Evolutionary conservation across 1,140 invertebrate species (phyloP).

Genomic region (Heliconius congener): DNA sequence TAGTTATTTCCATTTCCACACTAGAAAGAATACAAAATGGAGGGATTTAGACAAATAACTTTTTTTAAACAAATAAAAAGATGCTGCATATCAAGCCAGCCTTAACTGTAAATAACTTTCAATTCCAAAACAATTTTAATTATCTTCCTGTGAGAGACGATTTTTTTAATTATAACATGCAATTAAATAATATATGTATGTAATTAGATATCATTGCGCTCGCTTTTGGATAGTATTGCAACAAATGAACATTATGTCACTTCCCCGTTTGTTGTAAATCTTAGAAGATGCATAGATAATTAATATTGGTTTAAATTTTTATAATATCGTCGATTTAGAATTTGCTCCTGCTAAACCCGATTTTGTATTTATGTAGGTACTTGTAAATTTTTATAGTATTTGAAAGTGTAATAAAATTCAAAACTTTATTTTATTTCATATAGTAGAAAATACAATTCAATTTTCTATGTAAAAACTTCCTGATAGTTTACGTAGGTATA

Average conservation of each 20-base stretch:
- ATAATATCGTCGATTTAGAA: too few species aligned
- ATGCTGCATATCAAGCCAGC: neutral
- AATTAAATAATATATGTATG: constrained; percentile 13
- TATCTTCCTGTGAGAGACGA: constrained; percentile 9
- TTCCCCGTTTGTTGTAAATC: neutral
- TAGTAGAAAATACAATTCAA: too few species aligned
- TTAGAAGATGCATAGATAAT: neutral
- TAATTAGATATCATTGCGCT: constrained; percentile 24
- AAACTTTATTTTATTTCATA: too few species aligned
- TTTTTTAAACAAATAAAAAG: neutral
- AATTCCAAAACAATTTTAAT: constrained; percentile 18
- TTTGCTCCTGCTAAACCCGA: too few species aligned
- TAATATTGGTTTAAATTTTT: neutral
- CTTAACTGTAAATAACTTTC: neutral
- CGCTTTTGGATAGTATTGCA: constrained; percentile 19
- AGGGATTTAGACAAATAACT: neutral
- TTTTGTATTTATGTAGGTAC: too few species aligned
- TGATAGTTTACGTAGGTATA: too few species aligned
- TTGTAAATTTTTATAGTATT: too few species aligned
- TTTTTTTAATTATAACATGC: constrained; percentile 14
- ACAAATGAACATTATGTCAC: constrained; percentile 19
- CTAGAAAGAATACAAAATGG: neutral
- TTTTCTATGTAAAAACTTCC: too few species aligned
- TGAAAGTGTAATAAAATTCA: too few species aligned
- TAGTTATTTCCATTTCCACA: too few species aligned